Percentiles rank a stretch among this genome's conserved stretches.
phyloP scores from a whole-genome alignment of 2,888 invertebrate species.

The Timema cristinae region DNA sequence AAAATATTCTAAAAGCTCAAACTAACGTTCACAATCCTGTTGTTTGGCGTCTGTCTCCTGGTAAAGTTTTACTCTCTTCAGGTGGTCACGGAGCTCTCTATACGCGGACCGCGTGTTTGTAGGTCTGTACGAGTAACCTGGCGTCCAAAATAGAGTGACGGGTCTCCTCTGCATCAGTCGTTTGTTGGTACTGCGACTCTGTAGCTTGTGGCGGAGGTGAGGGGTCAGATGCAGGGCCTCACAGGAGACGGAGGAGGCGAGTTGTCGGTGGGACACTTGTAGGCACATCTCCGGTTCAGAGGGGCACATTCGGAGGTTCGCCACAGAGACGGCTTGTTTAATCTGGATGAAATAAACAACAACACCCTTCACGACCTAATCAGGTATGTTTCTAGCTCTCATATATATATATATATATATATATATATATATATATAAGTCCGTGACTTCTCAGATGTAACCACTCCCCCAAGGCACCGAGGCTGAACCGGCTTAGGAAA shows the following conservation, averaged over 20 bases:
- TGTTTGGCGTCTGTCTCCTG: neutral
- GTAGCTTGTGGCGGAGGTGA: conserved; percentile 26
- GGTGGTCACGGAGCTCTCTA: conserved; percentile 43
- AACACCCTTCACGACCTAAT: no score
- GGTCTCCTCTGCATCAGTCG: neutral
- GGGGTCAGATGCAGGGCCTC: conserved; percentile 40
- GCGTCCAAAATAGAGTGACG: conserved; percentile 51
- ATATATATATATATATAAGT: no score
- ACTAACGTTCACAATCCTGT: no score
- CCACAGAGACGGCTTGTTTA: conserved; percentile 47
- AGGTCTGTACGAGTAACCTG: conserved; percentile 54
- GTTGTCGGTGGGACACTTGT: conserved; percentile 46
- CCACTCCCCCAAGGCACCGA: no score
- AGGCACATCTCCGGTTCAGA: conserved; percentile 45
- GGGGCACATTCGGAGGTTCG: conserved; percentile 43
- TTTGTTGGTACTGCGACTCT: no score
- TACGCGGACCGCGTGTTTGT: conserved; percentile 46
- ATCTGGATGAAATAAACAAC: conserved; percentile 35
- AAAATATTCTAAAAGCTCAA: no score
- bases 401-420: no score
- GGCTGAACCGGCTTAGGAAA: no score
- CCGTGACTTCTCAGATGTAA: no score
- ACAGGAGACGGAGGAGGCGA: conserved; percentile 48
- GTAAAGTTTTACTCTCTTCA: conserved; percentile 30
- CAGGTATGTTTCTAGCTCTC: no score